A percentile compares a stretch with the other conserved stretches of the same genome.
Conservation (phyloP, 2,888 invertebrate species). For the Dusona sp. region DNA sequence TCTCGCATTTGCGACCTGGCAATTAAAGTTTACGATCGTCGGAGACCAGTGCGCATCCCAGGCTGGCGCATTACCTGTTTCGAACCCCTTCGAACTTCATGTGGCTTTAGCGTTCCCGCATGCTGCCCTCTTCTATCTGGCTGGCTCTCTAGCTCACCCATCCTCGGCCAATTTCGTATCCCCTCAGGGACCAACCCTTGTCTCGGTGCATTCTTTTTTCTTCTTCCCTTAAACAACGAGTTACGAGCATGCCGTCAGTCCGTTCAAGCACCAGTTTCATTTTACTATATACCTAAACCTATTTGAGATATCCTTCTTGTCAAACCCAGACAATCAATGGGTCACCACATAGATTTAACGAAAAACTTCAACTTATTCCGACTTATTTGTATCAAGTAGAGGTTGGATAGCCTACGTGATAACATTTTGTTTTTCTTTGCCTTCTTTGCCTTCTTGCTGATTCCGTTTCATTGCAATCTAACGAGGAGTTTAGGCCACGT, state of each 20-base stretch:
- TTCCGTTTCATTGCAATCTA: conserved; percentile 11
- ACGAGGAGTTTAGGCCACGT: conserved; percentile 33
- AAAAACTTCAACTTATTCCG: background rate
- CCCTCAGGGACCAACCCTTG: conserved; percentile 50
- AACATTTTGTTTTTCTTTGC: background rate
- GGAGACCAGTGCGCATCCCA: conserved; percentile 58
- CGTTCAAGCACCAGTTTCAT: conserved; percentile 66
- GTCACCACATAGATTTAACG: background rate
- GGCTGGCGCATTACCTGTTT: conserved; percentile 75
- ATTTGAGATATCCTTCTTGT: background rate
- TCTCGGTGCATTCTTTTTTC: conserved; percentile 35
- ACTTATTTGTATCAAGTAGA: background rate
- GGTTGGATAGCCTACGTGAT: background rate
- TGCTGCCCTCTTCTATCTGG: conserved; percentile 54
- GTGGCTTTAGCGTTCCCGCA: conserved; percentile 47
- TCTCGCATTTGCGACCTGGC: conserved; percentile 76
- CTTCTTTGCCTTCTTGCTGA: background rate
- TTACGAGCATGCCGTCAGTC: conserved; percentile 56
- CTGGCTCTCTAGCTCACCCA: conserved; percentile 46
- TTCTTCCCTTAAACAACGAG: conserved; percentile 42
- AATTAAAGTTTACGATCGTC: conserved; percentile 83
- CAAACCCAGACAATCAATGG: conserved; percentile 38
- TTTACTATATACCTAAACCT: conserved; percentile 44
- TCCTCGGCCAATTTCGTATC: conserved; percentile 60
- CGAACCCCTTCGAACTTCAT: conserved; percentile 72